phyloP scores from a whole-genome alignment of 2,888 invertebrate genomes.

The Aradus depressus region DNA sequence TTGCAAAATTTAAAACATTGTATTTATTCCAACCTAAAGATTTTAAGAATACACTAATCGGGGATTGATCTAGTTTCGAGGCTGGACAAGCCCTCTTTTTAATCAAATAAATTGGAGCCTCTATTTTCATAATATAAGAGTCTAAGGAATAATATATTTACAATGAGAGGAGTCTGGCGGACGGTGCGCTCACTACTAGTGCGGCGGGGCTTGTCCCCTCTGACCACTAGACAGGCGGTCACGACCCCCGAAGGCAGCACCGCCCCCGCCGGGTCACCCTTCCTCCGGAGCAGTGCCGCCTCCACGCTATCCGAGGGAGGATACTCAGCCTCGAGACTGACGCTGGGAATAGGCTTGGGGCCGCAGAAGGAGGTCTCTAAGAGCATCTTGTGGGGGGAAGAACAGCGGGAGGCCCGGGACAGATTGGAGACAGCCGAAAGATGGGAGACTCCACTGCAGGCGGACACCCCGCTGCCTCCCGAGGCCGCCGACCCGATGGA shows the following conservation, averaged over 20 bases:
- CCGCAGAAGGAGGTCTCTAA: conserved; percentile 86
- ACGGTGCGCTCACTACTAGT: conserved; percentile 4
- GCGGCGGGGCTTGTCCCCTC: background rate
- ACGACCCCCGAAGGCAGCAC: conserved; percentile 26
- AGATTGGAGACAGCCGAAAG: conserved; percentile 38
- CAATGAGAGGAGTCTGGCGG: too few species aligned
- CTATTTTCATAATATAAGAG: too few species aligned
- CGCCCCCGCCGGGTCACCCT: conserved; percentile 28
- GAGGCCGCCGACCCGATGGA: conserved; percentile 52
- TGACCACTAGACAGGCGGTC: conserved; percentile 9
- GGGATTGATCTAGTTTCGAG: too few species aligned
- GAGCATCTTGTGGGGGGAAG: conserved; percentile 83
- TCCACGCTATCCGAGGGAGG: conserved; percentile 30
- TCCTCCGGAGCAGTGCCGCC: conserved; percentile 27
- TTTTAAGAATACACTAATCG: too few species aligned
- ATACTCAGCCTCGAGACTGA: conserved; percentile 33
- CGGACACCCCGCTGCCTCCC: conserved; percentile 29
- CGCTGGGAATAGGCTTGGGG: conserved; percentile 49
- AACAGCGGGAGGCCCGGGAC: conserved; percentile 37
- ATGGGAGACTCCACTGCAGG: conserved; percentile 38
- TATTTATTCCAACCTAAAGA: too few species aligned
- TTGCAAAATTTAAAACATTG: too few species aligned
- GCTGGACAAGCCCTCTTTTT: too few species aligned
- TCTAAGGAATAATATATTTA: too few species aligned
- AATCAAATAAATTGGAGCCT: too few species aligned